Conservation (phyloP, 2,888 invertebrate genomes). For the Rhingia campestris region DNA sequence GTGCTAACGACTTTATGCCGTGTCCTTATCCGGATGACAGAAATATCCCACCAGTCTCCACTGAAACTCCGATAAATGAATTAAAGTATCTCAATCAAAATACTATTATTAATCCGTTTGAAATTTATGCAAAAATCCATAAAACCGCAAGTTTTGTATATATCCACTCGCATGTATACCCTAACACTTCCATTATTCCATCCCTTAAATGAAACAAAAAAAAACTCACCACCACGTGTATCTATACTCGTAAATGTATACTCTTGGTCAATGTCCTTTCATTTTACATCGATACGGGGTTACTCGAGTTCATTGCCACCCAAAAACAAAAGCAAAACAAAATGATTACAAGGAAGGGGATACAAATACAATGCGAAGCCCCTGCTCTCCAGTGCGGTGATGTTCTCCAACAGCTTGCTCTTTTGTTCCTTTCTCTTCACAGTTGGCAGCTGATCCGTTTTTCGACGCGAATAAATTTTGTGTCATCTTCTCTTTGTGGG, state of each 20-base stretch:
- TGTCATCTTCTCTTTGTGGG: constrained; percentile 28
- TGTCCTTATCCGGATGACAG: no score
- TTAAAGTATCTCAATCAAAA: no score
- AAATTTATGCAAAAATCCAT: no score
- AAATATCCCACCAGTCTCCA: no score
- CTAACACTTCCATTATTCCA: no score
- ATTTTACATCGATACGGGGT: constrained; percentile 46
- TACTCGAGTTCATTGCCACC: constrained; percentile 66
- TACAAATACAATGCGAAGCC: constrained; percentile 5
- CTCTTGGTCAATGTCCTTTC: constrained; percentile 52
- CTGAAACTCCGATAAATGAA: no score
- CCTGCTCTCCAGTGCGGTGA: constrained; percentile 1
- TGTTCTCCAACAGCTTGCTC: constrained; percentile 22
- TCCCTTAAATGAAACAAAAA: no score
- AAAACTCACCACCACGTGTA: no score
- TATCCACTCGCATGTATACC: no score
- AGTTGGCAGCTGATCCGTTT: constrained; percentile 51
- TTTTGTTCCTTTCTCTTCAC: constrained; percentile 40
- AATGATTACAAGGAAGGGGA: constrained; percentile 17
- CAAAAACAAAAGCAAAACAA: constrained; percentile 40
- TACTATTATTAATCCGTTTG: no score
- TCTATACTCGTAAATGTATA: neutral
- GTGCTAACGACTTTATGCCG: no score
- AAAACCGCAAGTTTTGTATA: no score
- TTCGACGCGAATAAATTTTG: constrained; percentile 1